Percentiles rank a stretch among this genome's conserved stretches.
Evolutionary conservation across 2,797 vertebrate species (phyloP).

Genomic region (Kryptolebias ocellatus): DNA sequence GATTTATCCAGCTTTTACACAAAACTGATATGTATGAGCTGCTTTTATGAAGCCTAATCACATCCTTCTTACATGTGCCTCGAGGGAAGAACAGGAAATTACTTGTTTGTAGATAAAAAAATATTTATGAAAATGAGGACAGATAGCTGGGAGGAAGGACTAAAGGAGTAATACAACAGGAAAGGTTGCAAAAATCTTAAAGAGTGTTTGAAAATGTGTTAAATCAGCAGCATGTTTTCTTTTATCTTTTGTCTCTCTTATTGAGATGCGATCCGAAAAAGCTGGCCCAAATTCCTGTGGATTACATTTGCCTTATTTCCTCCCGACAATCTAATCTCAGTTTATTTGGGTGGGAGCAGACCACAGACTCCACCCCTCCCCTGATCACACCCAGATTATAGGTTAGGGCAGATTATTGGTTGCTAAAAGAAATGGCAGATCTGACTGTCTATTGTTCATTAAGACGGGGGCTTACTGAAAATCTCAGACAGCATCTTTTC

Average conservation of each 20-base stretch:
- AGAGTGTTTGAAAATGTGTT: constrained; percentile 14
- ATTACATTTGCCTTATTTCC: constrained; percentile 56
- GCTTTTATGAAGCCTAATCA: constrained; percentile 41
- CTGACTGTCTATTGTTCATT: constrained; percentile 40
- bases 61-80: constrained; percentile 30
- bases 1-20: constrained; percentile 28
- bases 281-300: constrained; percentile 61
- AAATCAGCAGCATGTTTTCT: constrained; percentile 26
- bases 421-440: constrained; percentile 49
- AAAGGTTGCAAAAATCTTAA: background rate
- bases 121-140: constrained; percentile 43
- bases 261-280: constrained; percentile 40
- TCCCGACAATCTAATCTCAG: constrained; percentile 59
- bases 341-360: constrained; percentile 46
- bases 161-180: background rate
- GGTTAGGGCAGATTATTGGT: constrained; percentile 52
- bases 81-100: constrained; percentile 50
- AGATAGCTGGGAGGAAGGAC: background rate
- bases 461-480: constrained; percentile 30
- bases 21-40: constrained; percentile 50
- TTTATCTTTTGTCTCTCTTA: constrained; percentile 23
- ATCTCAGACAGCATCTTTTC: constrained; percentile 31
- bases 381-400: constrained; percentile 71
- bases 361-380: constrained; percentile 52
- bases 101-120: constrained; percentile 44